Percentiles rank a stretch among this genome's conserved stretches.
phyloP scores from a whole-genome alignment of 2,797 vertebrate species.

The Centropyge bicolor region DNA sequence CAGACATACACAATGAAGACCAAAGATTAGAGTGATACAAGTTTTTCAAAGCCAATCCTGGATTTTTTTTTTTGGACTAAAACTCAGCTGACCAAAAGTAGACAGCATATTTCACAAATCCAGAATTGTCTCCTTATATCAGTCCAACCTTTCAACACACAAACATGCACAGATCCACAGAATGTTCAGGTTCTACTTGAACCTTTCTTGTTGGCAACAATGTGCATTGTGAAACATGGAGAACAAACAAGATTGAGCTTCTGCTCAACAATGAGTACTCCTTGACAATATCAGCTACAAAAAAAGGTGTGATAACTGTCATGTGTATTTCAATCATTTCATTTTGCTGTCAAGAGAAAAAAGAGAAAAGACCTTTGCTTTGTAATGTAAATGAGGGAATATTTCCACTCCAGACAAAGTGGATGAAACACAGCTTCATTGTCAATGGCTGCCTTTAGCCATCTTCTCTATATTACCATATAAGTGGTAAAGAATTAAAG shows the following conservation, averaged over 20 bases:
- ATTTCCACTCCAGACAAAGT: conserved; percentile 71
- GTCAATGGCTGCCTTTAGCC: conserved; percentile 51
- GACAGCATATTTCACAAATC: not conserved
- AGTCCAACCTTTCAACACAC: conserved; percentile 37
- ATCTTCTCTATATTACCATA: conserved; percentile 66
- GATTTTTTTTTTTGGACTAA: not conserved
- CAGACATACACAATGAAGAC: conserved; percentile 44
- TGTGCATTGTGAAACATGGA: conserved; percentile 30
- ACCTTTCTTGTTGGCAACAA: conserved; percentile 1
- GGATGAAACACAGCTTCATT: conserved; percentile 52
- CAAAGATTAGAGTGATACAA: conserved; percentile 26
- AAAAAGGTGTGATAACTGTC: conserved; percentile 27
- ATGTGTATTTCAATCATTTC: conserved; percentile 61
- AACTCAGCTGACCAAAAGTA: not conserved
- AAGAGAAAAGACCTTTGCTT: conserved; percentile 38
- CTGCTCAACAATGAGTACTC: conserved; percentile 4
- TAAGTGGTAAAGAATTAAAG: conserved; percentile 60
- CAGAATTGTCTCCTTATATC: conserved; percentile 4
- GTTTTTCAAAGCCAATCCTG: not conserved
- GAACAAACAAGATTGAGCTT: conserved; percentile 37
- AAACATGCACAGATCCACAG: conserved; percentile 20
- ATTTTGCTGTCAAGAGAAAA: conserved; percentile 37
- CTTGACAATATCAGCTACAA: conserved; percentile 10
- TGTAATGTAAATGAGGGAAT: not conserved
- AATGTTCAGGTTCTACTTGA: not conserved